Evolutionary conservation across 2,113 vertebrate species (phyloP).

Genomic region (Ceratotherium simum): DNA sequence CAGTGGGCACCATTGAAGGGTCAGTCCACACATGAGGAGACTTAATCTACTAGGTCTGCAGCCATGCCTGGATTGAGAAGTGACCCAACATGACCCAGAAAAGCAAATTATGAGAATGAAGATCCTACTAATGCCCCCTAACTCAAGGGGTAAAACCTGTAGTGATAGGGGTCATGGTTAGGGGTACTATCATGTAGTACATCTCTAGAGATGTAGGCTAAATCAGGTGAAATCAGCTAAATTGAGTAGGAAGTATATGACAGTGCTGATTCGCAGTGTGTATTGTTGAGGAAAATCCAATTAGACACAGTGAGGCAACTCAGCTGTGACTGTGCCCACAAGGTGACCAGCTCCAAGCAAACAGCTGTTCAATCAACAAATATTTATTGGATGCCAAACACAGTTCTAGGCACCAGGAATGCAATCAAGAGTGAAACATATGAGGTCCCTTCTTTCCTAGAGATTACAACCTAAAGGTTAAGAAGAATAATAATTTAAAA

Average conservation of each 20-base stretch:
- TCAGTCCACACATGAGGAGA: not conserved
- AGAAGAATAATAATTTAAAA: not conserved
- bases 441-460: not conserved
- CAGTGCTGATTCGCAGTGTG: not conserved
- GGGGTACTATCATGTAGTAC: rapidly evolving
- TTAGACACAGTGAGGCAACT: not conserved
- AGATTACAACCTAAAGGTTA: not conserved
- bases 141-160: not conserved
- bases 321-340: not conserved
- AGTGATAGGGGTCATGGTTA: not conserved
- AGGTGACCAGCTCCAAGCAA: not conserved
- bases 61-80: not conserved
- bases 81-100: not conserved
- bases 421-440: not conserved
- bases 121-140: rapidly evolving
- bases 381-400: not conserved
- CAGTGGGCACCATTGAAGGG: rapidly evolving
- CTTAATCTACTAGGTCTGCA: not conserved
- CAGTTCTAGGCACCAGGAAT: not conserved
- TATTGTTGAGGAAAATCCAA: not conserved
- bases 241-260: not conserved
- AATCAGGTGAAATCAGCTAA: not conserved
- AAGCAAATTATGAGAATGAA: not conserved
- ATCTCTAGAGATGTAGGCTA: not conserved
- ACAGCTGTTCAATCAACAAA: not conserved